Conservation (phyloP, 1,140 invertebrate genomes). For the Rhopalosiphum padi region DNA sequence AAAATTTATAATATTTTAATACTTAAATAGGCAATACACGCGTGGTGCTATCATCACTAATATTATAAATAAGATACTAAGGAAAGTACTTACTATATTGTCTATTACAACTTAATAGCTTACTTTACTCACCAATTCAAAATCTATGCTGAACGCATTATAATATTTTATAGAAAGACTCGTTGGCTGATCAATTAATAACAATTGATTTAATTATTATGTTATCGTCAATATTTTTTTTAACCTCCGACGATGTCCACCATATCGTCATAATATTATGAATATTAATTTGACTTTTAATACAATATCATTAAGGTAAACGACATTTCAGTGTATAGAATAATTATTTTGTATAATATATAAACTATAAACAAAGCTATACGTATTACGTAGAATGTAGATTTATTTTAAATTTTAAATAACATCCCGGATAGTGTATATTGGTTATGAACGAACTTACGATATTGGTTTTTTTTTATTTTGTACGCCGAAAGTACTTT, state of each 20-base stretch:
- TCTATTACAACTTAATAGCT: not conserved
- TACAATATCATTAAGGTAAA: not conserved
- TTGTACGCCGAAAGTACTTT: not conserved
- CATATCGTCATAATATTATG: not conserved
- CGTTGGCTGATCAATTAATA: not conserved
- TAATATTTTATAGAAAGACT: not conserved
- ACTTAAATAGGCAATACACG: not conserved
- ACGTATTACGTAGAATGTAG: too few species aligned
- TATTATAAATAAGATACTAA: not conserved
- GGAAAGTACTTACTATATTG: not conserved
- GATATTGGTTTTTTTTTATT: not conserved
- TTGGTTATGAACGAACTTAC: not conserved
- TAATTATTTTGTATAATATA: not conserved
- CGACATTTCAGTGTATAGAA: not conserved
- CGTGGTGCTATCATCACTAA: not conserved
- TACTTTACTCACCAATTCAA: not conserved
- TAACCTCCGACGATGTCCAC: not conserved
- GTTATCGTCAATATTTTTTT: not conserved
- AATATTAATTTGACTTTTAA: not conserved
- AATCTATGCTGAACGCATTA: not conserved
- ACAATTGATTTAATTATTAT: not conserved
- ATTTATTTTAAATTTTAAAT: not conserved
- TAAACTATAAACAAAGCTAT: not conserved
- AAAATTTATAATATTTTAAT: not conserved
- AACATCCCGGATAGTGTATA: not conserved